Base-by-base conservation (phyloP, 2,797 vertebrate species). In the Phylloscopus collybita region DNA sequence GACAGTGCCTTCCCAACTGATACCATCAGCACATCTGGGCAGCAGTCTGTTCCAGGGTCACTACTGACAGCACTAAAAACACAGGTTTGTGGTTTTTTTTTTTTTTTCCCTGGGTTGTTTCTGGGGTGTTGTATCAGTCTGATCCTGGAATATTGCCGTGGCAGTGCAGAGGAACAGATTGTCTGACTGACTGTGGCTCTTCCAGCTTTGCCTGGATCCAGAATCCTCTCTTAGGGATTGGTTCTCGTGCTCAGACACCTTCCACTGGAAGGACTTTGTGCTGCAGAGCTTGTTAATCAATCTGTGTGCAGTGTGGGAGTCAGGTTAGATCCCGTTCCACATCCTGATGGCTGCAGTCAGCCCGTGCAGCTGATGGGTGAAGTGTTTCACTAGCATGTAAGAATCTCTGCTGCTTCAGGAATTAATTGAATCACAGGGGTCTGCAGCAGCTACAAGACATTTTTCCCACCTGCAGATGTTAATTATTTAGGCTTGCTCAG, bases 11-110 rank as follows among this genome's bases (percentile, higher is more conserved):
- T 49, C 32, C 61, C 69, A 50, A 3, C 22, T 53, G 44, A 11
- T 36, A 13, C 1, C 0, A 0, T 26, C 70, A 32, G 45, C 40
- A 75, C 4, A 53, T 71, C 40, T 42, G 17, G 10, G 26, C 1
- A 40, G 18, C 10, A 30, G 12, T 17, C 38, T 44, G 3, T 83
- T 76, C 36, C 57, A 67, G 42, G 50, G 26, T 69, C 51, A 3
- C 25, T 32, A 67, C 0, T 78, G 50, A 29, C 36, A 75, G 22
- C 65, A 71, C 11, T 60, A 1, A 50, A 70, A 61, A 3, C 36
- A 4, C 1, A 9, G 27, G 16, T 38, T 38, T 40, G 14, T 34
- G 34, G 34, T 34, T 34, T 34, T 34, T 34, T 34, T 34, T 34
- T 34, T 40, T 40, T 34, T 56, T 26, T n/a, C 22, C 32, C 42